Base-by-base conservation (phyloP, 2,797 vertebrate genomes). In the Prunella strophiata region DNA sequence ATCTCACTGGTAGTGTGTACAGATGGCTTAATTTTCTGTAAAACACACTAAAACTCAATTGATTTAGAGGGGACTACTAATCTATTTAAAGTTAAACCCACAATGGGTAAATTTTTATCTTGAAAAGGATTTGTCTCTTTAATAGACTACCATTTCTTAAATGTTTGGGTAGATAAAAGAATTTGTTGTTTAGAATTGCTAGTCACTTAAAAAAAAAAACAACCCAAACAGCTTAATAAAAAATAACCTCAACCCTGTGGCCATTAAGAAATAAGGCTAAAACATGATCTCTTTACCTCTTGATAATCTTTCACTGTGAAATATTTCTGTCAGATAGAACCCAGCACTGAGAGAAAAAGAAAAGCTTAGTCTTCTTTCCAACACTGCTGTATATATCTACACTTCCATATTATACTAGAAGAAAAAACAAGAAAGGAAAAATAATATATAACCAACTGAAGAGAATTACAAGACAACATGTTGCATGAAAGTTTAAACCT, bases 1-100 rank as follows among this genome's bases (percentile, higher is more conserved):
- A 91, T 90, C 66, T 93, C 83, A 88, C 38, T 93, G 66, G 45
- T 70, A 68, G n/a, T 62, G 66, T 86, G 91, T 94, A 88, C 79
- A 94, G 88, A 95, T 93, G 91, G 70, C 76, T 91, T 91, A 86
- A 91, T 93, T 94, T 96, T 94, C 85, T 94, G 70, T 78, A 94
- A 90, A 92, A 88, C 62, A 68, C 76, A 70, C 70, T 90, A 94
- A 95, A 94, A 62, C 89, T 86, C 88, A 78, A 62, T 94, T 83
- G 89, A 95, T 91, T 91, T 94, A 88, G 78, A 89, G 57, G 66
- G 40, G 58, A 66, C 85, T 73, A 76, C 66, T 86, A 88, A 93
- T 84, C 91, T 96, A 75, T 91, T 95, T 81, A 90, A 94, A 95
- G 85, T 95, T 88, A 91, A 94, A 88, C 27, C 66, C 61, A 90